Percentiles rank a stretch among this genome's conserved stretches.
phyloP scores from a whole-genome alignment of 2,888 invertebrate species.

The Corythucha ciliata region DNA sequence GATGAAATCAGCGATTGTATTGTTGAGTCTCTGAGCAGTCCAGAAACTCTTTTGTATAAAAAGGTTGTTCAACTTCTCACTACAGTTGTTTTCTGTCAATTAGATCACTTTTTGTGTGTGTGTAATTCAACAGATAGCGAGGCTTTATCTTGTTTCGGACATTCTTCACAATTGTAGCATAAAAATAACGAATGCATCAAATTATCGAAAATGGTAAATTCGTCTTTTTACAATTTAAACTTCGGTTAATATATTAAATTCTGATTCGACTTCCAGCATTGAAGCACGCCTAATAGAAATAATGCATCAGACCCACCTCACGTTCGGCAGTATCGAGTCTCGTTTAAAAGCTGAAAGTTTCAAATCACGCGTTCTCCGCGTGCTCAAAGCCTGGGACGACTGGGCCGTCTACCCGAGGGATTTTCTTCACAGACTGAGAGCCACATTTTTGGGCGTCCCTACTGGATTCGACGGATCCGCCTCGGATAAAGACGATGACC shows the following conservation, averaged over 20 bases:
- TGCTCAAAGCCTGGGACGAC: constrained; percentile 95
- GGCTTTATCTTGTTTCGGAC: constrained; percentile 92
- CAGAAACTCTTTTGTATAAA: constrained; percentile 67
- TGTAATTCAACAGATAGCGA: constrained; percentile 53
- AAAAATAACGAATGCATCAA: constrained; percentile 91
- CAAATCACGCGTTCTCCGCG: constrained; percentile 77
- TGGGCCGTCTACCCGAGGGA: constrained; percentile 93
- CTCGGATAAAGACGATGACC: constrained; percentile 26
- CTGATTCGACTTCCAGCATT: constrained; percentile 49
- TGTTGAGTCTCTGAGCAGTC: constrained; percentile 71
- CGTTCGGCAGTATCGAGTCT: constrained; percentile 66
- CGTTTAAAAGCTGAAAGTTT: constrained; percentile 93
- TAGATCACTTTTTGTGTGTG: constrained; percentile 11
- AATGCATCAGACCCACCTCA: constrained; percentile 62
- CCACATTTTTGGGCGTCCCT: constrained; percentile 69
- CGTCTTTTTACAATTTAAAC: background rate
- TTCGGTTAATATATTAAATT: background rate
- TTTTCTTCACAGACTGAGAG: constrained; percentile 75
- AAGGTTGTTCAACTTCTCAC: constrained; percentile 46
- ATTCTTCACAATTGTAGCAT: constrained; percentile 94
- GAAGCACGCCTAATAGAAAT: constrained; percentile 70
- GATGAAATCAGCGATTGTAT: constrained; percentile 92
- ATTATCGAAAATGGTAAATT: constrained; percentile 74
- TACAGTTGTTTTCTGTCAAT: background rate
- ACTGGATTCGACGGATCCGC: constrained; percentile 15